Conservation (phyloP, 1,140 invertebrate genomes). For the Brachionus paranguensis region DNA sequence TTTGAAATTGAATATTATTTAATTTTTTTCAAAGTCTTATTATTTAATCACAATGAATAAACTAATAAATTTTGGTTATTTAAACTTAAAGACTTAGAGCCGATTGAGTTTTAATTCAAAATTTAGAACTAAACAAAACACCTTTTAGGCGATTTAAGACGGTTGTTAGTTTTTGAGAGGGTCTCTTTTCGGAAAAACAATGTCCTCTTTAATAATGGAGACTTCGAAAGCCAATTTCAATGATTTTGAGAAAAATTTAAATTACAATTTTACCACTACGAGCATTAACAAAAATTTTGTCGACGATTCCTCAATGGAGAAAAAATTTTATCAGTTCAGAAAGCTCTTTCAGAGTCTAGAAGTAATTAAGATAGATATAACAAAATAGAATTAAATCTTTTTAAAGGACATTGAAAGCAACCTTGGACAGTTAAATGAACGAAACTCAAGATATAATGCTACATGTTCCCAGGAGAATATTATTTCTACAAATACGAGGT, state of each 20-base stretch:
- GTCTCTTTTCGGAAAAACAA: not conserved
- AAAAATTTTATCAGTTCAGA: constrained; percentile 19
- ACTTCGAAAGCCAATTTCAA: not conserved
- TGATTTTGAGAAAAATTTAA: not conserved
- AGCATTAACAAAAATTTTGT: not conserved
- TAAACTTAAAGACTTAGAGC: not conserved
- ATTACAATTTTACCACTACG: not conserved
- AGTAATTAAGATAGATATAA: not conserved
- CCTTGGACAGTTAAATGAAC: not conserved
- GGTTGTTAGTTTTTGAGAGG: not conserved
- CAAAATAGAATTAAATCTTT: not conserved
- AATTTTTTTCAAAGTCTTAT: constrained; percentile 9
- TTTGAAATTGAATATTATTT: not conserved
- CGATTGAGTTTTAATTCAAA: not conserved
- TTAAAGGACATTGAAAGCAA: not conserved
- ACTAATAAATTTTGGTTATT: not conserved
- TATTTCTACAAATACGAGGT: not conserved
- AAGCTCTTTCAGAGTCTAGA: not conserved
- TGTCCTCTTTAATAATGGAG: constrained; percentile 10
- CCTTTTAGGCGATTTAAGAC: not conserved
- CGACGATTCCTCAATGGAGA: not conserved
- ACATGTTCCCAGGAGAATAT: not conserved
- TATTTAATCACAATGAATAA: constrained; percentile 33
- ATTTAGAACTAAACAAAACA: not conserved
- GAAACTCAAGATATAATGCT: not conserved